Conservation (phyloP, 2,888 invertebrate genomes). For the Lathronympha strigana region DNA sequence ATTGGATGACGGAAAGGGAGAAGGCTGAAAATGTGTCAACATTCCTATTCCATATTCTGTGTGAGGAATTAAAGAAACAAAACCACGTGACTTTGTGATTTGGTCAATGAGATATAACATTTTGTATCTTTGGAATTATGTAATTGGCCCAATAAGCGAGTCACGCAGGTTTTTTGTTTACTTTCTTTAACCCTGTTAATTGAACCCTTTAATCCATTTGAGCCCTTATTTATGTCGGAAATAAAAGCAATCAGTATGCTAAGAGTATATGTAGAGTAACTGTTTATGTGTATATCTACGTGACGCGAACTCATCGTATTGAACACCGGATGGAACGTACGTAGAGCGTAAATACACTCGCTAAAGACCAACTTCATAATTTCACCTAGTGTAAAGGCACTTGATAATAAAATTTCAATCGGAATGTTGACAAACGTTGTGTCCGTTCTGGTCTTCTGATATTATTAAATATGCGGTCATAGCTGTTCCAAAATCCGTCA, state of each 20-base stretch:
- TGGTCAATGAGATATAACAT: no score
- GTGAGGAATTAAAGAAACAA: no score
- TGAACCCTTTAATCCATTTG: no score
- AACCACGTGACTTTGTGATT: no score
- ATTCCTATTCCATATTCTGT: no score
- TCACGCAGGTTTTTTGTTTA: no score
- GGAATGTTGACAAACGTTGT: background rate
- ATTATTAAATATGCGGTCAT: background rate
- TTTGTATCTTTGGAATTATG: no score
- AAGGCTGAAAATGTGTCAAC: background rate
- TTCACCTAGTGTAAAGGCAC: background rate
- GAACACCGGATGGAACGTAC: constrained; percentile 43
- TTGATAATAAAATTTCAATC: background rate
- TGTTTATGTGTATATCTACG: constrained; percentile 34
- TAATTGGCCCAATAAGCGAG: no score
- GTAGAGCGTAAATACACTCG: background rate
- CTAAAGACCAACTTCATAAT: background rate
- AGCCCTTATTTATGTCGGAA: background rate
- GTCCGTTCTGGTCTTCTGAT: background rate
- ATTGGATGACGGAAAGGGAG: background rate
- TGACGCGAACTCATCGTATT: constrained; percentile 41
- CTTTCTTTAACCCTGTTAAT: no score
- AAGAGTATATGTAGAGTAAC: constrained; percentile 1
- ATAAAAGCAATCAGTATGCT: constrained; percentile 19
- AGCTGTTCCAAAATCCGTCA: background rate